Conservation (phyloP, 2,797 vertebrate species). For the Micropoecilia bifurca region DNA sequence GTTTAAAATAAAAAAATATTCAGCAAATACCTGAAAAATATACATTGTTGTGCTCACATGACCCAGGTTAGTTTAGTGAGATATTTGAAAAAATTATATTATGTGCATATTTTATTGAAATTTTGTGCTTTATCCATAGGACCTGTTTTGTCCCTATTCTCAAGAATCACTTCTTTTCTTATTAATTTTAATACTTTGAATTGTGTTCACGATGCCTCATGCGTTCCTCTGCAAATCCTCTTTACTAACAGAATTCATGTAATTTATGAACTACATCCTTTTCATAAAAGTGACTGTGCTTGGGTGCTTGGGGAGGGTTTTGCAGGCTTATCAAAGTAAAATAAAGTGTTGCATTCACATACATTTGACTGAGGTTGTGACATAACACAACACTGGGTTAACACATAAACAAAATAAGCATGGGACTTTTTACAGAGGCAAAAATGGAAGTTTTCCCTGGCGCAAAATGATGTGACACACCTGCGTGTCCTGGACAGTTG, state of each 20-base stretch:
- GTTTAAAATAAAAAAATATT: no score
- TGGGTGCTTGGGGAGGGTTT: not conserved
- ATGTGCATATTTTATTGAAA: no score
- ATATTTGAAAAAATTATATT: no score
- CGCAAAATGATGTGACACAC: slow-evolving; percentile 18
- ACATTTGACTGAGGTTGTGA: slow-evolving; percentile 22
- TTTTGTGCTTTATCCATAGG: no score
- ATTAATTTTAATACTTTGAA: not conserved
- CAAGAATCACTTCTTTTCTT: not conserved
- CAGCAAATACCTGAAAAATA: no score
- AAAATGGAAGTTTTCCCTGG: slow-evolving; percentile 12
- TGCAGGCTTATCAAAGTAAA: not conserved
- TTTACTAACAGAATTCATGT: not conserved
- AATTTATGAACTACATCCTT: not conserved
- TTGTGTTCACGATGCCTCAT: not conserved
- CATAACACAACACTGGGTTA: slow-evolving; percentile 19
- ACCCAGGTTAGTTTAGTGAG: no score
- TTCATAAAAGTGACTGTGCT: not conserved
- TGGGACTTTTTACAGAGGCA: slow-evolving; percentile 12
- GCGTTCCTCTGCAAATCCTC: not conserved
- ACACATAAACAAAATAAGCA: slow-evolving; percentile 10
- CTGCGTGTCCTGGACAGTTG: slow-evolving; percentile 55
- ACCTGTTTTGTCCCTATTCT: no score
- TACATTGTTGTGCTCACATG: no score
- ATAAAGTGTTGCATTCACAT: not conserved